A percentile compares a stretch with the other conserved stretches of the same genome.
These are phyloP conservation scores for Chauna torquata DNA, from an alignment of 2,113 vertebrate species.

Conservation along the genomic window DNA sequence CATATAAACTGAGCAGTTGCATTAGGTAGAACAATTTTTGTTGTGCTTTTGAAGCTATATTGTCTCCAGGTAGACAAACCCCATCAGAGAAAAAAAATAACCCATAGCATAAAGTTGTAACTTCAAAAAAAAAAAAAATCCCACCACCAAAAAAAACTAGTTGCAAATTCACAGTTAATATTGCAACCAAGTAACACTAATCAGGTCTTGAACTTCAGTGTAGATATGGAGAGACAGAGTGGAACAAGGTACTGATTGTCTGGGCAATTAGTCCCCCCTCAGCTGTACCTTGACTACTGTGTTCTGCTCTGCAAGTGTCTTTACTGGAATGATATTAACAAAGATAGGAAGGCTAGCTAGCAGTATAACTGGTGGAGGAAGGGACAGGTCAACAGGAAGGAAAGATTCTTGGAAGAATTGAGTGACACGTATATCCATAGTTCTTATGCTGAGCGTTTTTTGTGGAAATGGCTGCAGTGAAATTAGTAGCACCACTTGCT, in stretches of 20 bases:
- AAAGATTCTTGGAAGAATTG: neutral
- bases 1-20: neutral
- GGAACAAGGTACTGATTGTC: neutral
- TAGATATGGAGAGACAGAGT: neutral
- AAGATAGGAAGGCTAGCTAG: too few relatives aligned
- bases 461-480: neutral
- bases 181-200: too few relatives aligned
- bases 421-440: too few relatives aligned
- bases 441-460: neutral
- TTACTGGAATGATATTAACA: neutral
- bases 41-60: neutral
- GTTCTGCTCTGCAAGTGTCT: neutral
- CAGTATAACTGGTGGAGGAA: neutral
- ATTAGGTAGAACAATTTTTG: neutral
- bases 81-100: neutral
- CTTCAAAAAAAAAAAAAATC: neutral
- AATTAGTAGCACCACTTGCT: neutral
- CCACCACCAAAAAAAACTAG: neutral
- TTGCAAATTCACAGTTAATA: neutral
- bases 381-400: neutral
- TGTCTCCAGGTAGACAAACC: neutral
- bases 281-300: neutral
- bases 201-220: neutral
- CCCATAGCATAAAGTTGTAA: neutral
- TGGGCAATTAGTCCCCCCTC: neutral